phyloP scores from a whole-genome alignment of 2,113 vertebrate species.

The Onychostoma macrolepis region DNA sequence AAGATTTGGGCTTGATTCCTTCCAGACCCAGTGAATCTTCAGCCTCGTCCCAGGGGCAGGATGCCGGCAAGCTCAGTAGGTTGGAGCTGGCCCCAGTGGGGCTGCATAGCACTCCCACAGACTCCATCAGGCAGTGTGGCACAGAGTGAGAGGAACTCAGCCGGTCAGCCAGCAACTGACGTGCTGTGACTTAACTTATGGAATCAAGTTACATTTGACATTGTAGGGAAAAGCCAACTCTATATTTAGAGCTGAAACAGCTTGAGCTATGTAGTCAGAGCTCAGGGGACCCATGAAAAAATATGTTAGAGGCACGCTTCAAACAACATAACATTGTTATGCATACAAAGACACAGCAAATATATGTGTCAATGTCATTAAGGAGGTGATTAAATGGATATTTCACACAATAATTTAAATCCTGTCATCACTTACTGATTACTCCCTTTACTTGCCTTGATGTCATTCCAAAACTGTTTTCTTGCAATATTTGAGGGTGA shows the following conservation, averaged over 20 bases:
- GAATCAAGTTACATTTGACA: constrained; percentile 95
- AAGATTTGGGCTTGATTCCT: constrained; percentile 72
- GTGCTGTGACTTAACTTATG: constrained; percentile 85
- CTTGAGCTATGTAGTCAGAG: constrained; percentile 81
- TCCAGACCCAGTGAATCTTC: constrained; percentile 61
- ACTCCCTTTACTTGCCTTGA: neutral
- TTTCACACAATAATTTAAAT: neutral
- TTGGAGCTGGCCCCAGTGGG: constrained; percentile 63
- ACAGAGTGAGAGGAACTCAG: constrained; percentile 70
- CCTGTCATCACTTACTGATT: neutral
- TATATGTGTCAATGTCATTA: neutral
- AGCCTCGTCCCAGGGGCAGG: constrained; percentile 66
- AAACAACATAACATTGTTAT: constrained; percentile 28
- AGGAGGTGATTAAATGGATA: neutral
- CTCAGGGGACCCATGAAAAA: constrained; percentile 67
- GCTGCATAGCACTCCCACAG: constrained; percentile 74
- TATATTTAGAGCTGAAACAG: constrained; percentile 90
- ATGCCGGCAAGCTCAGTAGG: constrained; percentile 59
- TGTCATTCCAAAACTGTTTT: no score
- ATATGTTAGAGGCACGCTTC: constrained; percentile 40
- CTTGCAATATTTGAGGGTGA: no score
- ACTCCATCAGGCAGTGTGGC: constrained; percentile 86
- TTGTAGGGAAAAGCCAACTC: constrained; percentile 85
- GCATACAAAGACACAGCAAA: neutral
- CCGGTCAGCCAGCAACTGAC: constrained; percentile 79